Percentiles rank a stretch among this genome's conserved stretches.
phyloP scores from a whole-genome alignment of 2,888 invertebrate genomes.

The Chromoteleia sp. region DNA sequence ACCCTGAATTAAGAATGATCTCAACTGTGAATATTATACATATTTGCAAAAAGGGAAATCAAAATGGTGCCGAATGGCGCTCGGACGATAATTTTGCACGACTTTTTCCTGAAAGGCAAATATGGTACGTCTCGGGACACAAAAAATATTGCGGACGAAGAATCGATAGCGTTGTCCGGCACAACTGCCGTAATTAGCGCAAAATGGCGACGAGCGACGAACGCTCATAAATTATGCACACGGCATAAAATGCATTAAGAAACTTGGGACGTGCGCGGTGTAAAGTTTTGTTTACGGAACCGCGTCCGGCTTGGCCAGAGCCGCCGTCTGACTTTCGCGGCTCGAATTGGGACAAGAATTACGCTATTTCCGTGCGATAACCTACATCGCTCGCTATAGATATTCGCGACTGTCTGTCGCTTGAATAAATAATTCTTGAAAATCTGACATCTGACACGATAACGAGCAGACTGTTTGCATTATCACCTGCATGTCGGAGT shows the following conservation, averaged over 20 bases:
- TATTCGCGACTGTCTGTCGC: constrained; percentile 75
- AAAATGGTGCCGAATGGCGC: too few relatives aligned
- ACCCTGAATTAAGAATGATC: too few relatives aligned
- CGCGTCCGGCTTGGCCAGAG: constrained; percentile 22
- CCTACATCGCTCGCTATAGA: constrained; percentile 77
- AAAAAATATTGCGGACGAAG: constrained; percentile 53
- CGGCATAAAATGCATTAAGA: constrained; percentile 66
- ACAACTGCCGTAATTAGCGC: constrained; percentile 68
- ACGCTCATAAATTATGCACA: constrained; percentile 61
- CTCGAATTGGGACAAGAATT: constrained; percentile 80
- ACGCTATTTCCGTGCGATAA: constrained; percentile 82
- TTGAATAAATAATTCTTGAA: constrained; percentile 82
- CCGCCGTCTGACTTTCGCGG: constrained; percentile 29
- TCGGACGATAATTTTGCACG: background rate
- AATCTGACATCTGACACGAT: constrained; percentile 83
- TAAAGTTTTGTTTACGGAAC: constrained; percentile 62
- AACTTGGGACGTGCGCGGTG: constrained; percentile 48
- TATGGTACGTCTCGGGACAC: constrained; percentile 47
- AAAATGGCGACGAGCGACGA: constrained; percentile 70
- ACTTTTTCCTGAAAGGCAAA: constrained; percentile 24
- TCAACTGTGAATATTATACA: too few relatives aligned
- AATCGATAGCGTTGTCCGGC: constrained; percentile 67
- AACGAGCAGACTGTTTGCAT: constrained; percentile 81
- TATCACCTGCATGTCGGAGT: constrained; percentile 82
- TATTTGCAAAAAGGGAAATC: too few relatives aligned